Percentiles rank a stretch among this genome's conserved stretches.
Conservation (phyloP, 2,113 vertebrate species). For the Barbus barbus region DNA sequence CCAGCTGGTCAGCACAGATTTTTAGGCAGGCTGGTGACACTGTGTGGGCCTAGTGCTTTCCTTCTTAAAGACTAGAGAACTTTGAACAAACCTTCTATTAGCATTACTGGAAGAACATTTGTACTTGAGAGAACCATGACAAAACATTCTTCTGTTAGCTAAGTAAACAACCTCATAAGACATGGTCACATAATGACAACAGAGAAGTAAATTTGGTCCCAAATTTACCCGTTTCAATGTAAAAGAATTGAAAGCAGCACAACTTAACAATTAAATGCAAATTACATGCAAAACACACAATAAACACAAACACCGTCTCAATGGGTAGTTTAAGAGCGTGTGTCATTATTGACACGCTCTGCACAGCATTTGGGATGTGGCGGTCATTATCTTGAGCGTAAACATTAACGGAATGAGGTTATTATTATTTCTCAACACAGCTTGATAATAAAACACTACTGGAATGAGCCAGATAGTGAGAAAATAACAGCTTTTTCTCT, state of each 20-base stretch:
- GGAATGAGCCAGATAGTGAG: neutral
- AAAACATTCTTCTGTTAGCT: no score
- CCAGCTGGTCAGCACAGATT: no score
- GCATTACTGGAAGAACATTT: no score
- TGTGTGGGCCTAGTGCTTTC: no score
- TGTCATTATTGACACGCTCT: neutral
- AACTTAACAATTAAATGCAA: slow-evolving; percentile 4
- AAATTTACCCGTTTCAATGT: slow-evolving; percentile 4
- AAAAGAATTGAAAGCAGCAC: no score
- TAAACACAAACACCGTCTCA: neutral
- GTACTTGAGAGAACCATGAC: no score
- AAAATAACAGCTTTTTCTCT: neutral
- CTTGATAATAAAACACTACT: neutral
- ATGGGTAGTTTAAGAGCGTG: neutral
- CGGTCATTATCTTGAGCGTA: neutral
- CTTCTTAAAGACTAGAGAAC: no score
- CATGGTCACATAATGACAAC: neutral
- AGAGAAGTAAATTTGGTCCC: neutral
- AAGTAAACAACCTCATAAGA: neutral
- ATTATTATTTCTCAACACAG: slow-evolving; percentile 12
- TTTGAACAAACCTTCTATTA: no score
- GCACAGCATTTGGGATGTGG: neutral
- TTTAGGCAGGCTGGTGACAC: no score
- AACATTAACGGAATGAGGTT: neutral
- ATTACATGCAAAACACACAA: slow-evolving; percentile 42